Evolutionary conservation across 1,140 invertebrate species (phyloP).

Genomic region (Drosophila bifasciata): DNA sequence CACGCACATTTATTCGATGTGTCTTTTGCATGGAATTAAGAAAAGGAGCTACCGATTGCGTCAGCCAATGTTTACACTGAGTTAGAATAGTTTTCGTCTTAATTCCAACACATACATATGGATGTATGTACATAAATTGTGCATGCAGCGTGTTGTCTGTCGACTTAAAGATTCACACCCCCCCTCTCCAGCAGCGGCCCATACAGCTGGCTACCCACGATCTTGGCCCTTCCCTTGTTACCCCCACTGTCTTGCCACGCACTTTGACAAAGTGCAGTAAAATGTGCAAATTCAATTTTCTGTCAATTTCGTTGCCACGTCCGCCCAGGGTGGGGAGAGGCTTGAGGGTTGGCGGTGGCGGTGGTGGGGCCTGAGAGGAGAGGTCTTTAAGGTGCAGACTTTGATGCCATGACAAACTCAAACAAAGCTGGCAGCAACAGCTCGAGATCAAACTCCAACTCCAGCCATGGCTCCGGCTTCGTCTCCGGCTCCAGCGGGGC

Average conservation of each 20-base stretch:
- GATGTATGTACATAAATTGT: slow-evolving; percentile 27
- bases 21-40: no score
- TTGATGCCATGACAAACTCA: slow-evolving; percentile 14
- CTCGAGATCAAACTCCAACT: slow-evolving; percentile 1
- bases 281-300: slow-evolving; percentile 79
- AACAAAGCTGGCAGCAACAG: slow-evolving; percentile 10
- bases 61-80: no score
- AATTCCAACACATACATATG: no score
- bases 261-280: slow-evolving; percentile 68
- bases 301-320: slow-evolving; percentile 56
- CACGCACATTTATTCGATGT: no score
- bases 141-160: slow-evolving; percentile 52
- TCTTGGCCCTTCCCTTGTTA: not conserved
- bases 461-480: not conserved
- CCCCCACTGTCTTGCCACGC: not conserved
- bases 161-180: slow-evolving; percentile 54
- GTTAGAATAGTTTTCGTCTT: no score
- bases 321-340: slow-evolving; percentile 10
- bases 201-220: not conserved
- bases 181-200: not conserved
- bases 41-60: no score
- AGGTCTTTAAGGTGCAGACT: slow-evolving; percentile 20
- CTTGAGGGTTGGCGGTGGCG: not conserved
- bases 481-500: slow-evolving; percentile 20
- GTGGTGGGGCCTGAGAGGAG: not conserved